Evolutionary conservation across 2,797 vertebrate species (phyloP).

Genomic region (Enteromius anoplus): DNA sequence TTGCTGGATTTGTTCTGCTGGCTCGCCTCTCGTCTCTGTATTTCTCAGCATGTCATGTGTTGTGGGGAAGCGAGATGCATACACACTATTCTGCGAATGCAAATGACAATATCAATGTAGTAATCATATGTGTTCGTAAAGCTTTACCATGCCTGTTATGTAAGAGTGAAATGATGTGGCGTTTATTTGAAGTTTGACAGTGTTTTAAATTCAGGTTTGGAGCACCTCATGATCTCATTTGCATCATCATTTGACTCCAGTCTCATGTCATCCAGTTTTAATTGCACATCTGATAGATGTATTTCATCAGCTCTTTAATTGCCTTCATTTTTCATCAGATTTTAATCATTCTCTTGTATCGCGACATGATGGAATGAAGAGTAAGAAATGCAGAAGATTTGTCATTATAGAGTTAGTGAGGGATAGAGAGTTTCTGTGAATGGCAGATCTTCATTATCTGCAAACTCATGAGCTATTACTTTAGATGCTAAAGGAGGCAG

Average conservation of each 20-base stretch:
- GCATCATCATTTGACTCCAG: slow-evolving; percentile 16
- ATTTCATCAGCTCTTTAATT: slow-evolving; percentile 26
- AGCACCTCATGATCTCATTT: slow-evolving; percentile 23
- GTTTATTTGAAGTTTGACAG: background rate
- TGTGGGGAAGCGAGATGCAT: background rate
- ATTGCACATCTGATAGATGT: slow-evolving; percentile 21
- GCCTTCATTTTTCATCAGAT: background rate
- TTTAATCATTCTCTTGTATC: background rate
- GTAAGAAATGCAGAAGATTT: background rate
- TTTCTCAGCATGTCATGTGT: slow-evolving; percentile 52
- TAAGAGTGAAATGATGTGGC: slow-evolving; percentile 16
- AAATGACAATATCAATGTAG: slow-evolving; percentile 2
- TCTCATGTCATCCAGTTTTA: slow-evolving; percentile 14
- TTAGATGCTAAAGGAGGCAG: background rate
- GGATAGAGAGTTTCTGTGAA: background rate
- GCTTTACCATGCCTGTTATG: slow-evolving; percentile 14
- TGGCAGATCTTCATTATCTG: background rate
- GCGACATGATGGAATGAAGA: background rate
- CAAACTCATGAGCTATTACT: background rate
- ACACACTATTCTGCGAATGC: slow-evolving; percentile 8
- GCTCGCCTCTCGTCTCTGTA: slow-evolving; percentile 41
- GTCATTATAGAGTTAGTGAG: background rate
- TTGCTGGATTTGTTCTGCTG: slow-evolving; percentile 36
- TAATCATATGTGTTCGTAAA: slow-evolving; percentile 21
- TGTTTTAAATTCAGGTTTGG: slow-evolving; percentile 11